Conservation (phyloP, 2,113 vertebrate genomes). For the Montifringilla adamsi region DNA sequence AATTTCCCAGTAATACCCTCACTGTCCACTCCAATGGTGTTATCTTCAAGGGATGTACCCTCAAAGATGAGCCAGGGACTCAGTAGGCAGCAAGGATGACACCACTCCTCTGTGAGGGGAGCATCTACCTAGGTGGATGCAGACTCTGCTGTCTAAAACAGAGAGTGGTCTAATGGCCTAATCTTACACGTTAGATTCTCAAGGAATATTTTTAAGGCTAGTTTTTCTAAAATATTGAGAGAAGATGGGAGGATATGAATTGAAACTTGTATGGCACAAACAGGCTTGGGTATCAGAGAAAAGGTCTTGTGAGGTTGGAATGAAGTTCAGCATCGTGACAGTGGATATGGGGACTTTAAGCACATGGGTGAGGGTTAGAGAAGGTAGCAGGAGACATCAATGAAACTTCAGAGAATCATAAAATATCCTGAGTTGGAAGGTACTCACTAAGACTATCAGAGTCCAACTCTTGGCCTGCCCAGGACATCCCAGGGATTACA, state of each 20-base stretch:
- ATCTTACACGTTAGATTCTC: background rate
- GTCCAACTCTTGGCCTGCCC: background rate
- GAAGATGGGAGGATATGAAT: background rate
- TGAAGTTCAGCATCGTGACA: background rate
- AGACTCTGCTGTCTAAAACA: background rate
- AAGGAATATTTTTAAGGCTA: background rate
- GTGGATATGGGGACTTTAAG: background rate
- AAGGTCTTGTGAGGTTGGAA: background rate
- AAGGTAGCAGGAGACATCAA: background rate
- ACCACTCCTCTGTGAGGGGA: background rate
- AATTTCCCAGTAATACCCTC: background rate
- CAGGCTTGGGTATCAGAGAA: background rate
- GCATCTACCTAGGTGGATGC: background rate
- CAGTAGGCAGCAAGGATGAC: background rate
- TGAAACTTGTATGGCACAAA: background rate
- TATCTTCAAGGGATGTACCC: background rate
- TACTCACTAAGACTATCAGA: background rate
- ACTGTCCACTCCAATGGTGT: background rate
- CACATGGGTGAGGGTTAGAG: background rate
- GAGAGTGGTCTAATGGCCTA: background rate
- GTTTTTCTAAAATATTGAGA: background rate
- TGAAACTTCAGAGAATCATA: background rate
- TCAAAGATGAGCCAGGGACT: background rate
- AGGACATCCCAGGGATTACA: background rate
- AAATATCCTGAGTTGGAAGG: background rate